Conservation (phyloP, 2,113 vertebrate species). For the Semnornis frantzii region DNA sequence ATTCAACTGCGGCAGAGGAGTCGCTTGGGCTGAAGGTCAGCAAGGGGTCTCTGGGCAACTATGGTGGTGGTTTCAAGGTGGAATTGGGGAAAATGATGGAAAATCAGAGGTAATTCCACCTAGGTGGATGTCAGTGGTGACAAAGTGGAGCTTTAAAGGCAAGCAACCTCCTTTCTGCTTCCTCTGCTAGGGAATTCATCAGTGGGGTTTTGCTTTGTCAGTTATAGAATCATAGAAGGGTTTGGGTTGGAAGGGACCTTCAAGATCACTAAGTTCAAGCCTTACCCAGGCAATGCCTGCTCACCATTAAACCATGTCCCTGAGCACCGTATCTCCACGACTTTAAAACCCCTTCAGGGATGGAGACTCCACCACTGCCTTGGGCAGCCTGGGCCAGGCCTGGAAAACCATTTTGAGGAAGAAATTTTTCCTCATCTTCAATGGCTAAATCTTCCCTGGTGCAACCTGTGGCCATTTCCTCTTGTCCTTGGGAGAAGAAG, state of each 20-base stretch:
- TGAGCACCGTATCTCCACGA: too few species aligned
- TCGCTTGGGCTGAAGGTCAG: not conserved
- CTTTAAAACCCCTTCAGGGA: too few species aligned
- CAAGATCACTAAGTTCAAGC: not conserved
- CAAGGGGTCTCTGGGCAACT: not conserved
- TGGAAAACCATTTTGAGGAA: too few species aligned
- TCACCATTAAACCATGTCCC: not conserved
- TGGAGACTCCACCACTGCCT: too few species aligned
- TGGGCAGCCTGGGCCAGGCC: too few species aligned
- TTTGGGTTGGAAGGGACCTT: not conserved
- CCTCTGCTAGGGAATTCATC: not conserved
- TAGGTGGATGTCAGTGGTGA: accelerated
- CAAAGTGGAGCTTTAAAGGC: not conserved
- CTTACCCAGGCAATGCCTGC: not conserved
- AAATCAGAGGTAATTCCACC: not conserved
- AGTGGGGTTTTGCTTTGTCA: not conserved
- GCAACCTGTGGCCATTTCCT: too few species aligned
- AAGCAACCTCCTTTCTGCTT: accelerated
- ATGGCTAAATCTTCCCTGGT: too few species aligned
- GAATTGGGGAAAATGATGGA: not conserved
- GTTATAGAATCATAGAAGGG: not conserved
- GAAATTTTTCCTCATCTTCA: too few species aligned
- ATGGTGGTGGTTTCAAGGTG: accelerated
- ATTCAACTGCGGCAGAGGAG: too few species aligned
- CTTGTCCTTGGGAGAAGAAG: too few species aligned